Base-by-base conservation (phyloP, 2,113 vertebrate species). In the Anolis sagrei region DNA sequence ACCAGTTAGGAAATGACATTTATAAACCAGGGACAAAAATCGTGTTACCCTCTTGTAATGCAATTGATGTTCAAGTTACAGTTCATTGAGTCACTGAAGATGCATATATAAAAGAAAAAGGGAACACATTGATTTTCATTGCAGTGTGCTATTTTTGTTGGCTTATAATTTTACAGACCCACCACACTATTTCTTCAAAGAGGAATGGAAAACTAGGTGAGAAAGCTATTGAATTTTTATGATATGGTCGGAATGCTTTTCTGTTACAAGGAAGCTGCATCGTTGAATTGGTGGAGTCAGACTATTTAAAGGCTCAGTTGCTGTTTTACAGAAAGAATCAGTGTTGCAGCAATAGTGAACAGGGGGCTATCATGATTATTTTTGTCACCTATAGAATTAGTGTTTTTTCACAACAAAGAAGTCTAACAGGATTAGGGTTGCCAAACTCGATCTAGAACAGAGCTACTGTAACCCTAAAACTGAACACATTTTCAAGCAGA, bases 171-270 rank as follows among this genome's bases (percentile, higher is more conserved):
- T 82, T 72, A 49, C 4, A 78, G 86, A 72, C 6, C 69, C 82
- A 82, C 54, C 49, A 29, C 66, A 48, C 51, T 61, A 72, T 87
- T n/a, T 68, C 83, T 82, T 48, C 32, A 82, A 77, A 82, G 62
- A 27, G n/a, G 34, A 82, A 82, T 54, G 21, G 87, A 88, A 91
- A 58, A 39, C 1, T 81, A 68, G 54, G 58, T 77, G 79, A 61
- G 23, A 89, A 87, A 77, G 72, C 48, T 7, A 66, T 77, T 61
- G 48, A 69, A 14, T 76, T 76, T 76, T 73, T 66, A 32, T 0
- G 0, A 51, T 69, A 2, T 21, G 1, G 68, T 1, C 76, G 72
- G 54, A 76, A 74, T 58, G 48, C 7, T 27, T 6, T 79, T 16
- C 68, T 44, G 78, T 48, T 1, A 14, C 75, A 64, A 79, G 21